phyloP scores from a whole-genome alignment of 2,888 invertebrate genomes.

The Amiota minor region DNA sequence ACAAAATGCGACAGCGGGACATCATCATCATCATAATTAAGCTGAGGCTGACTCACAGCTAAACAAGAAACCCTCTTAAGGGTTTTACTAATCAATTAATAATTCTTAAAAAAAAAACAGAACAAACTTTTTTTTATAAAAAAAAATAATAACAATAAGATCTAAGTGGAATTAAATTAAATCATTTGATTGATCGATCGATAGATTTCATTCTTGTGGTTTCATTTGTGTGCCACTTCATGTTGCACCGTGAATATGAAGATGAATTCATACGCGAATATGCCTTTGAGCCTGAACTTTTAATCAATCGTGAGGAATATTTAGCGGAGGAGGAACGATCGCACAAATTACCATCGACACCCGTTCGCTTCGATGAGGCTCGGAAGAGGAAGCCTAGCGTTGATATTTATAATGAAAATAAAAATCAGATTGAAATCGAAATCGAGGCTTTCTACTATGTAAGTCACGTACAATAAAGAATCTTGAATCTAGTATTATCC shows the following conservation, averaged over 20 bases:
- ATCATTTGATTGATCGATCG: no score
- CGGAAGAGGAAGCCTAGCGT: constrained; percentile 57
- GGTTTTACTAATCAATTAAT: no score
- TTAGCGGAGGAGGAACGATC: constrained; percentile 56
- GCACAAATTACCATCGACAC: constrained; percentile 53
- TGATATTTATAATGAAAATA: constrained; percentile 62
- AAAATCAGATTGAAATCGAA: constrained; percentile 70
- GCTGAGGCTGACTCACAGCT: no score
- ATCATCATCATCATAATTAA: no score
- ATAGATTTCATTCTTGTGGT: no score
- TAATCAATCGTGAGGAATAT: constrained; percentile 70
- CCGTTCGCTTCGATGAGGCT: constrained; percentile 60
- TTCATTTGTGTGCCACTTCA: constrained; percentile 48
- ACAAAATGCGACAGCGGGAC: no score
- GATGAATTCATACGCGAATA: constrained; percentile 73
- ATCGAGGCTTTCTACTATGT: constrained; percentile 72
- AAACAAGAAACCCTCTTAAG: no score
- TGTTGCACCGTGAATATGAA: constrained; percentile 64
- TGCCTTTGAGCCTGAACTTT: constrained; percentile 71
- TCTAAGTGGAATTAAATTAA: constrained; percentile 35
- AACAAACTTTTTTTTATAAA: not conserved
- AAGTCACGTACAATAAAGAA: no score
- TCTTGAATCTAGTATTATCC: no score
- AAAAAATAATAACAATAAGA: constrained; percentile 34
- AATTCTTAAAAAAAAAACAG: no score